Evolutionary conservation across 2,797 vertebrate species (phyloP), one percentile per base, ranked within the genome.

Genomic region (Tapirus indicus): DNA sequence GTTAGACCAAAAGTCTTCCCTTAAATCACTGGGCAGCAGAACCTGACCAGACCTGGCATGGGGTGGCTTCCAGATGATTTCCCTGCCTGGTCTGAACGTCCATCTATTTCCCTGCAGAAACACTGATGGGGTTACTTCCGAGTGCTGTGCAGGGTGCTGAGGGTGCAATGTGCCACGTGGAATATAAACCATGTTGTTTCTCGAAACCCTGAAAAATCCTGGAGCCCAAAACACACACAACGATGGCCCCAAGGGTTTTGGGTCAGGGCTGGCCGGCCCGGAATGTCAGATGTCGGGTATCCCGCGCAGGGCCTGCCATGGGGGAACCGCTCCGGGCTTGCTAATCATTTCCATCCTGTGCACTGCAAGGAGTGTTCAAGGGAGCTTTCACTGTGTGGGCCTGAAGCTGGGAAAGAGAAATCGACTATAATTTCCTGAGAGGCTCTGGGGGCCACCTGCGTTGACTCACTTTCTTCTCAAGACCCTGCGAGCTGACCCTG

Each of bases 271-370:
- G 9, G 14, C 2, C 7, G 35, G 32, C 32, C 11, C 60, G 1
- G 12, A 38, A 6, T 11, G 44, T 20, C 75, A 32, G 60, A 29
- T 7, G 21, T 52, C 16, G 25, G 56, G 16, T 25, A 12, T 41
- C 11, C 21, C 3, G 23, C 0, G 4, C 2, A 56, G 78, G 21
- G 10, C 38, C 25, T 13, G 41, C 77, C 29, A 4, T 4, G 0
- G 35, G 41, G 12, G n/a, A 49, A 23, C n/a, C 3, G 64, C 52
- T 49, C 47, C 3, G 2, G 2, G 60, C 44, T 44, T 32, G 8
- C 38, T n/a, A 35, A 69, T 69, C 25, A 13, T 69, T 44, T 75
- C 52, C 29, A 14, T 68, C 68, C 32, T 7, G 23, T 1, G 2
- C 16, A 11, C 58, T 3, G 47, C 38, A 60, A 58, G 56, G 21